Conservation (phyloP, 2,888 invertebrate genomes). For the Sphinx pinastri region DNA sequence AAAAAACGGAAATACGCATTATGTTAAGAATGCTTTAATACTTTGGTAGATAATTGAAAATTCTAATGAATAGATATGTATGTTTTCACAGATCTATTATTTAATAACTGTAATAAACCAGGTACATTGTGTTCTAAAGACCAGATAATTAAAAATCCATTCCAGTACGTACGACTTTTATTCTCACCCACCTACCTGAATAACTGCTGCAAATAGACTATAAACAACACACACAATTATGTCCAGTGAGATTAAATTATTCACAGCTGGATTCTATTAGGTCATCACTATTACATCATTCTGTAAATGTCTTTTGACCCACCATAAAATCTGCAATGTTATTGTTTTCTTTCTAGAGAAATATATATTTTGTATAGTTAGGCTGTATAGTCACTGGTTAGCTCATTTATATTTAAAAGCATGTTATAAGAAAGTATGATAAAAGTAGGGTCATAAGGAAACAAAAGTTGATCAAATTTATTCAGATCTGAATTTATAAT, state of each 20-base stretch:
- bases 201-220: not conserved
- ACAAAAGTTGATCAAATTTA: too few species aligned
- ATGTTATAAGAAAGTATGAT: too few species aligned
- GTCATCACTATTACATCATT: constrained; percentile 1
- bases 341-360: not conserved
- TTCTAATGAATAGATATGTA: not conserved
- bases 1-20: too few species aligned
- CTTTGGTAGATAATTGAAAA: not conserved
- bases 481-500: too few species aligned
- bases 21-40: not conserved
- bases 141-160: constrained; percentile 12
- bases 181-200: not conserved
- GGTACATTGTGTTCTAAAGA: not conserved
- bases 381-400: too few species aligned
- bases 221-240: not conserved
- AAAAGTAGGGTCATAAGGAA: too few species aligned
- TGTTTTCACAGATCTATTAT: not conserved
- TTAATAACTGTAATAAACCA: not conserved
- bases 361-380: too few species aligned
- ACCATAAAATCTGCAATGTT: too few species aligned
- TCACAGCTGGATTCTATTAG: constrained; percentile 1
- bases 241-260: not conserved
- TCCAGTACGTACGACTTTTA: not conserved
- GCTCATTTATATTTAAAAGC: too few species aligned
- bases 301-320: not conserved